A percentile compares a stretch with the other conserved stretches of the same genome.
Conservation (phyloP, 2,888 invertebrate genomes). For the Drosophila austrosaltans region DNA sequence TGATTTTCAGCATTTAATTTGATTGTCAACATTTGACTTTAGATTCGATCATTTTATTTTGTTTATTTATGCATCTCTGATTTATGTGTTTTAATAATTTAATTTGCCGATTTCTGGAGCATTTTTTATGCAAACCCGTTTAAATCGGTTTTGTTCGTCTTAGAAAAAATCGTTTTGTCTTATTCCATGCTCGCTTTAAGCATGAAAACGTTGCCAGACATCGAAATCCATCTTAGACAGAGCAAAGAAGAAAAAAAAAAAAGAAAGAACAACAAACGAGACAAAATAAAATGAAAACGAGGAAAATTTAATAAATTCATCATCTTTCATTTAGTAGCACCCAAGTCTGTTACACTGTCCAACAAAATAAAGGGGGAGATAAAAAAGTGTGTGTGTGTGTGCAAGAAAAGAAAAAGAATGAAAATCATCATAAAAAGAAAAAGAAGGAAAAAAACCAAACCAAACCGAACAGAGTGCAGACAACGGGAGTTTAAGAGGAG, state of each 20-base stretch:
- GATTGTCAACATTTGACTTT: no score
- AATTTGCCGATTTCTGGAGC: no score
- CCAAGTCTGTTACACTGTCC: conserved; percentile 53
- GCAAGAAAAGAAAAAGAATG: conserved; percentile 46
- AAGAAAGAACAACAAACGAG: not conserved
- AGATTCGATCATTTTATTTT: no score
- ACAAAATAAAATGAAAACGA: conserved; percentile 8
- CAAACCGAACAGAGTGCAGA: conserved; percentile 19
- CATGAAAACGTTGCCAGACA: not conserved
- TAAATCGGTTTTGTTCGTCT: not conserved
- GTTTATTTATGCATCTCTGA: no score
- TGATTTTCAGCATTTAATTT: no score
- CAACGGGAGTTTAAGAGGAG: conserved; percentile 37
- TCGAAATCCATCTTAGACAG: conserved; percentile 6
- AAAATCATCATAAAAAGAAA: conserved; percentile 43
- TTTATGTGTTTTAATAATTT: no score
- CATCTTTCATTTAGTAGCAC: conserved; percentile 74
- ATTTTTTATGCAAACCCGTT: not conserved
- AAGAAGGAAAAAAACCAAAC: conserved; percentile 23
- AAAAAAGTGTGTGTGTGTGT: conserved; percentile 20
- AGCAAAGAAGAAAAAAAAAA: not conserved
- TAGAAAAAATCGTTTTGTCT: not conserved
- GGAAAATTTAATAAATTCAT: conserved; percentile 74
- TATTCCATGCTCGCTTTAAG: not conserved
- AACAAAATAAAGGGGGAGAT: conserved; percentile 7